These are phyloP conservation scores for Neotoxoptera formosana DNA, from an alignment of 1,140 invertebrate species.

Conservation along the genomic window DNA sequence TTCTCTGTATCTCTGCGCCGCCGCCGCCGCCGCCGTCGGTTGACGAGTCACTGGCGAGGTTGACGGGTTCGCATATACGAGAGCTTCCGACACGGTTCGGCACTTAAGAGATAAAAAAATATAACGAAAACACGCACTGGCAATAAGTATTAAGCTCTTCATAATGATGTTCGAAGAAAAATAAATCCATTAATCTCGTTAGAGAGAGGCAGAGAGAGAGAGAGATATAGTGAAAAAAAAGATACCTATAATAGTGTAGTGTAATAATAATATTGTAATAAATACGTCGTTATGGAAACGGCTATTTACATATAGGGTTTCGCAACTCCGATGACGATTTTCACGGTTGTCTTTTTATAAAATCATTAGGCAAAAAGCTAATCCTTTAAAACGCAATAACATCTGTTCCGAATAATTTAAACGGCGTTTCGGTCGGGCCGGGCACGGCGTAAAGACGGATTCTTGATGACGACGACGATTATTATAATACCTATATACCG, in stretches of 20 bases:
- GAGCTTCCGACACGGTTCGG: conserved; percentile 55
- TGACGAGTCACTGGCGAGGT: conserved; percentile 25
- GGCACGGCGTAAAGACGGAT: conserved; percentile 31
- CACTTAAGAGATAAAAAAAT: conserved; percentile 45
- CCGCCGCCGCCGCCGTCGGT: neutral
- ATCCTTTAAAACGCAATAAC: conserved; percentile 54
- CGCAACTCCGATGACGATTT: conserved; percentile 26
- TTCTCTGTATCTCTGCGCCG: neutral
- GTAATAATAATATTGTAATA: neutral
- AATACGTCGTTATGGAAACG: conserved; percentile 22
- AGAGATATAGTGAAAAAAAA: neutral
- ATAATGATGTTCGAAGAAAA: conserved; percentile 50
- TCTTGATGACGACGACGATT: neutral
- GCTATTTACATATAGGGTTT: conserved; percentile 55
- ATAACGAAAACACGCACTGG: neutral
- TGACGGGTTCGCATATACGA: neutral
- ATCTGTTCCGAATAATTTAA: conserved; percentile 53
- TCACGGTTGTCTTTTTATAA: conserved; percentile 55
- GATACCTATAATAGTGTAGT: neutral
- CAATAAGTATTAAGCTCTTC: conserved; percentile 49
- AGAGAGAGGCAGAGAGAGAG: neutral
- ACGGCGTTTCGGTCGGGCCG: neutral
- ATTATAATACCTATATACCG: neutral
- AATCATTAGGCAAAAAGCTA: conserved; percentile 53
- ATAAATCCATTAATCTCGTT: conserved; percentile 56